A percentile compares a stretch with the other conserved stretches of the same genome.
Conservation (phyloP, 2,888 invertebrate genomes). For the Entomobrya proxima region DNA sequence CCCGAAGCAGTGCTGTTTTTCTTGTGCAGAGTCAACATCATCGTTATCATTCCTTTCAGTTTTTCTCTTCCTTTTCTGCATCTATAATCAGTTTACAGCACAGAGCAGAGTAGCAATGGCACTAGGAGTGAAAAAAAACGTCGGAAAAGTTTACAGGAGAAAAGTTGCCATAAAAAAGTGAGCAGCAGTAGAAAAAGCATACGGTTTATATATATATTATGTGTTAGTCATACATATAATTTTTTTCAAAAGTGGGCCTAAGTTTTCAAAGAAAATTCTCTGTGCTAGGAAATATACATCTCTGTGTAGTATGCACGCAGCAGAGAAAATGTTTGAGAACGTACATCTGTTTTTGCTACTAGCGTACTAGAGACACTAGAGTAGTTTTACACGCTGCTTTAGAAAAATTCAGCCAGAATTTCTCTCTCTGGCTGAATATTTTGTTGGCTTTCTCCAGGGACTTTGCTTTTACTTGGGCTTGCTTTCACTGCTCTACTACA, state of each 20-base stretch:
- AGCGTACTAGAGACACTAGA: neutral
- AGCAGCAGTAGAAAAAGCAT: neutral
- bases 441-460: slow-evolving; percentile 62
- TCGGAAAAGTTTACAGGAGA: neutral
- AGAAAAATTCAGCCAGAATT: no score
- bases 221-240: neutral
- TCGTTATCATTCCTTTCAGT: slow-evolving; percentile 33
- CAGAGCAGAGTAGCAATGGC: neutral
- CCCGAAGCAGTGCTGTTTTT: slow-evolving; percentile 21
- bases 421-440: slow-evolving; percentile 37
- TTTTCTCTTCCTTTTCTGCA: slow-evolving; percentile 16
- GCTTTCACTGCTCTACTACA: no score
- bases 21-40: neutral
- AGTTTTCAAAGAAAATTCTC: no score
- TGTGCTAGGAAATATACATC: no score
- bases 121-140: neutral
- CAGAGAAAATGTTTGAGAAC: neutral
- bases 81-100: slow-evolving; percentile 9
- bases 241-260: no score
- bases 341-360: slow-evolving; percentile 26
- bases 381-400: no score
- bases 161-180: slow-evolving; percentile 12
- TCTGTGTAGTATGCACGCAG: neutral
- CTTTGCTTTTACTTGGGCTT: no score
- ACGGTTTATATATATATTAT: neutral